Conservation (phyloP, 2,888 invertebrate genomes). For the Crocallis elinguaria region DNA sequence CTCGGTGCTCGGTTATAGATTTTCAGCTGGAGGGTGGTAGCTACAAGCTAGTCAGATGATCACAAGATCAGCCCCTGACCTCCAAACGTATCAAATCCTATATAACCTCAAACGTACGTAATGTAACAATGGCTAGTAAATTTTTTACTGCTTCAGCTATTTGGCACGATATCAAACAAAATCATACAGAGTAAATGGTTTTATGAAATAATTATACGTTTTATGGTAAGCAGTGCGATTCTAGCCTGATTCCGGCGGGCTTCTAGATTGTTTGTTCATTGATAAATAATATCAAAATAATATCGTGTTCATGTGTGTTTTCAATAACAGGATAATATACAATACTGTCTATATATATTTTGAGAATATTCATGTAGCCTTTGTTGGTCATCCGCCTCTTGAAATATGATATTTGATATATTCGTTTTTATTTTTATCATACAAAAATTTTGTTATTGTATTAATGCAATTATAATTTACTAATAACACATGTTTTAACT, state of each 20-base stretch:
- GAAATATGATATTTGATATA: no score
- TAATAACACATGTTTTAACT: no score
- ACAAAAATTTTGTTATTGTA: no score
- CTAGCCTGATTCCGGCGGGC: conserved; percentile 14
- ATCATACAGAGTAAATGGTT: conserved; percentile 23
- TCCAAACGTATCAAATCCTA: conserved; percentile 14
- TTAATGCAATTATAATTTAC: no score
- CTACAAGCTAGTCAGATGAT: no score
- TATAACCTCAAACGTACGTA: conserved; percentile 22
- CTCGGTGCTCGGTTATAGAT: no score
- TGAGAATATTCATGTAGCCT: no score
- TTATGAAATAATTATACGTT: conserved; percentile 37
- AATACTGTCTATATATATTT: no score
- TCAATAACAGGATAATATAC: no score
- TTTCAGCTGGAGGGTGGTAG: no score
- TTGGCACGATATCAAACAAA: conserved; percentile 50
- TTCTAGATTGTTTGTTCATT: conserved; percentile 14
- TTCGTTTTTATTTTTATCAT: no score
- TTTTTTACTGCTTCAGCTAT: conserved; percentile 29
- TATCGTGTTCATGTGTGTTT: background rate
- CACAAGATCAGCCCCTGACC: background rate
- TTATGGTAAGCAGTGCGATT: conserved; percentile 33
- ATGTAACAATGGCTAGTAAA: conserved; percentile 31
- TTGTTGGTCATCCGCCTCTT: no score
- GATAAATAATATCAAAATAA: background rate